Evolutionary conservation across 2,797 vertebrate genomes (phyloP).

Genomic region (Meda fulgida): DNA sequence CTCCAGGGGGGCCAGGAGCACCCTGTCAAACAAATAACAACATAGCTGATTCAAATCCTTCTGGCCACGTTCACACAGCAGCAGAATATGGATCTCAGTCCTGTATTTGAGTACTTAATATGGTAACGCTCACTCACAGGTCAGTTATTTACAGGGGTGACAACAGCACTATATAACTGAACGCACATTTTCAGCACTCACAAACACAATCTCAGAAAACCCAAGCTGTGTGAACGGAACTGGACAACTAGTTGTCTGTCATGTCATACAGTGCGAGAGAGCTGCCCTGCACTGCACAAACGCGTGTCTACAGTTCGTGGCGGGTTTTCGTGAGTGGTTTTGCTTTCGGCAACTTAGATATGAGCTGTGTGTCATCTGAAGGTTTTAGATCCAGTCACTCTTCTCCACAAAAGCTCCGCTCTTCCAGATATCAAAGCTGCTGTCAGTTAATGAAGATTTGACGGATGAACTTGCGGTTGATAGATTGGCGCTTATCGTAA

Average conservation of each 20-base stretch:
- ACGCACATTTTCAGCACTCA: background rate
- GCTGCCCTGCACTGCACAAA: background rate
- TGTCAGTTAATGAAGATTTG: background rate
- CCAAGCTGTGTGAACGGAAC: background rate
- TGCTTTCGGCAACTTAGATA: too few species aligned
- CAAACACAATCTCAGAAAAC: background rate
- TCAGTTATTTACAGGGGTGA: background rate
- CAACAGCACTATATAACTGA: background rate
- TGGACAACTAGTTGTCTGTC: background rate
- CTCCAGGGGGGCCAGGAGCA: conserved; percentile 93
- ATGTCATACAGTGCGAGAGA: background rate
- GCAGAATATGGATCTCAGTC: background rate
- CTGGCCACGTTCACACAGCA: background rate
- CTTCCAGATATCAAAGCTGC: background rate
- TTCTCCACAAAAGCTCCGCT: background rate
- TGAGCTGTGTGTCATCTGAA: too few species aligned
- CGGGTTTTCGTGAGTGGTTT: background rate
- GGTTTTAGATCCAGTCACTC: too few species aligned
- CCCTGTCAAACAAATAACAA: conserved; percentile 78
- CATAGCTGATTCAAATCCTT: background rate
- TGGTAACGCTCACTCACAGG: background rate
- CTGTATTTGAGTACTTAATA: background rate
- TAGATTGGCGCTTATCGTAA: background rate
- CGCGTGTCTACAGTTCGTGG: too few species aligned
- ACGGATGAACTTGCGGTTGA: background rate